Conservation (phyloP, 2,797 vertebrate species). For the Pygocentrus nattereri region DNA sequence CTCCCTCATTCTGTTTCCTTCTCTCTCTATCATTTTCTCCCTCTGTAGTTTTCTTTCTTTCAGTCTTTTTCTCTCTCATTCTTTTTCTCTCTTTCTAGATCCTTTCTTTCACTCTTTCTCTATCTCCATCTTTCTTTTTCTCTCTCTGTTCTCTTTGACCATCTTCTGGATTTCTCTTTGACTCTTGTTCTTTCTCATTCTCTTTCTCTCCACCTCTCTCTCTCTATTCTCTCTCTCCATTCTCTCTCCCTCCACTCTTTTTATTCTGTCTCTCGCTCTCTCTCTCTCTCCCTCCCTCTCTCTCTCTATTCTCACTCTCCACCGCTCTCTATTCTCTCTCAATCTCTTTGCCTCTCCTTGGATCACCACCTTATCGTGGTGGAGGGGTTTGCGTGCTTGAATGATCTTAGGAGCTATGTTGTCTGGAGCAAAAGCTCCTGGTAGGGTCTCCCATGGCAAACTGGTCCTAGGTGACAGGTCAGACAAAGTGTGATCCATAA, state of each 20-base stretch:
- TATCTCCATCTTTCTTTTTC: neutral
- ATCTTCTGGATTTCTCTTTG: neutral
- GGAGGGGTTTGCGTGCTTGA: too few species aligned
- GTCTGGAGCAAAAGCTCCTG: too few species aligned
- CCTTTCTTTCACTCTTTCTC: neutral
- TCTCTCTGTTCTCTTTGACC: too few species aligned
- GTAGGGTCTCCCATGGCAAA: too few species aligned
- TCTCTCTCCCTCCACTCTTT: constrained; percentile 39
- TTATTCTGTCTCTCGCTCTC: constrained; percentile 53
- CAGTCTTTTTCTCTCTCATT: neutral
- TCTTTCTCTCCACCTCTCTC: neutral
- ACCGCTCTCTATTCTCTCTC: neutral
- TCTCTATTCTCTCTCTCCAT: neutral
- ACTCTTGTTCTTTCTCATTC: neutral
- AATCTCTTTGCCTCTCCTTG: neutral
- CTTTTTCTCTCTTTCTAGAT: neutral
- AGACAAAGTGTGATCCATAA: too few species aligned
- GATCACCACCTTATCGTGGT: too few species aligned
- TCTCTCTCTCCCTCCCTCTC: neutral
- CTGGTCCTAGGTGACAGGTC: too few species aligned
- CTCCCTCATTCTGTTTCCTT: neutral
- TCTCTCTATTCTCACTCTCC: constrained; percentile 9
- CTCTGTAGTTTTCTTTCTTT: too few species aligned
- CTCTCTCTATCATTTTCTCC: too few species aligned
- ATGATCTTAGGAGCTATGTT: too few species aligned